Evolutionary conservation across 2,888 invertebrate genomes (phyloP).

Genomic region (Troides oblongomaculatus): DNA sequence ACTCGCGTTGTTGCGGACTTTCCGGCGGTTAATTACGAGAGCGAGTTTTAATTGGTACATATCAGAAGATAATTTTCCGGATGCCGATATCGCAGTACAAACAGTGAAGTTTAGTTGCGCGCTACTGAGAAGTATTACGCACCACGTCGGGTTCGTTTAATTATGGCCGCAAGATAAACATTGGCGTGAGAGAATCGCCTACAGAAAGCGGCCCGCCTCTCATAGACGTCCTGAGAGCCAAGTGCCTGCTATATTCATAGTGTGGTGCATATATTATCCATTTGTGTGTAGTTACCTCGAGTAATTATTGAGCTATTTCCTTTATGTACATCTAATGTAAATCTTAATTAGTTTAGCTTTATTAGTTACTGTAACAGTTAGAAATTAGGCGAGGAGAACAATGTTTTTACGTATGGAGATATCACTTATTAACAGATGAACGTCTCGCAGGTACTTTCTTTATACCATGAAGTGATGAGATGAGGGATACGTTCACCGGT

Average conservation of each 20-base stretch:
- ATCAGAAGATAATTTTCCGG: conserved; percentile 14
- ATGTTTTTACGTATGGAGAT: too few species aligned
- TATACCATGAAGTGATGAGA: too few species aligned
- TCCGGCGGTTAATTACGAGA: background rate
- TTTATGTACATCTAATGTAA: too few species aligned
- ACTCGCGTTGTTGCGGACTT: background rate
- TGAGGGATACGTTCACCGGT: too few species aligned
- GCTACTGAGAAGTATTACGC: conserved; percentile 48
- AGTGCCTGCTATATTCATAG: conserved; percentile 4
- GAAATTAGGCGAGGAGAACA: too few species aligned
- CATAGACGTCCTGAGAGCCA: conserved; percentile 48
- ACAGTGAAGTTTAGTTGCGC: conserved; percentile 14
- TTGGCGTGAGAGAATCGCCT: conserved; percentile 61
- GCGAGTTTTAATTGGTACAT: background rate
- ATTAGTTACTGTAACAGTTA: too few species aligned
- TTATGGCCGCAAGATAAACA: conserved; percentile 53
- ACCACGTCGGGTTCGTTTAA: conserved; percentile 42
- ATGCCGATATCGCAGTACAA: conserved; percentile 14
- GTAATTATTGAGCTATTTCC: too few species aligned
- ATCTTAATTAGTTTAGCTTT: too few species aligned
- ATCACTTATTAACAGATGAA: too few species aligned
- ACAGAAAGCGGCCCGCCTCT: conserved; percentile 42
- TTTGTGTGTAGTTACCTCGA: background rate
- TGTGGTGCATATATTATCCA: background rate
- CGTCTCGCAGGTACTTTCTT: too few species aligned